Conservation (phyloP, 1,140 invertebrate genomes). For the Heliconius himera region DNA sequence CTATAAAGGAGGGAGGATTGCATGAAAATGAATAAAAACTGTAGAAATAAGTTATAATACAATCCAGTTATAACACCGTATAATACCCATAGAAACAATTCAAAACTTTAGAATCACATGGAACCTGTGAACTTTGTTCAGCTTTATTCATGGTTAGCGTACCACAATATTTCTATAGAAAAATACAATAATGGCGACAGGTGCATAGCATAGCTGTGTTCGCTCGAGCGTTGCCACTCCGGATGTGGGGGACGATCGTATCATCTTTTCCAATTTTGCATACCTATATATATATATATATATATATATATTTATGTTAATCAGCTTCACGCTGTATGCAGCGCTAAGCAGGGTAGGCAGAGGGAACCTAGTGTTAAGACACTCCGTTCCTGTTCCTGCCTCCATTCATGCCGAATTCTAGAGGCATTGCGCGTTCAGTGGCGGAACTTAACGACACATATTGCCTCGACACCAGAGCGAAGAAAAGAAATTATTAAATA, state of each 20-base stretch:
- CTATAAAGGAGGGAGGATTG: too few species aligned
- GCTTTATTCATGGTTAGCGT: conserved; percentile 30
- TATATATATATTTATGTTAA: neutral
- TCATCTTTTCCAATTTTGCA: conserved; percentile 21
- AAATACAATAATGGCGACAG: conserved; percentile 60
- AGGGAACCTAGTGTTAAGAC: too few species aligned
- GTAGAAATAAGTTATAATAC: neutral
- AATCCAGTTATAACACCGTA: neutral
- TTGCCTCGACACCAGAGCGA: too few species aligned
- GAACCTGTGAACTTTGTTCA: conserved; percentile 32
- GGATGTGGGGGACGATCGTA: conserved; percentile 68
- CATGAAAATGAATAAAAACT: too few species aligned
- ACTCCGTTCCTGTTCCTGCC: too few species aligned
- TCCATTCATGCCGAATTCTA: too few species aligned
- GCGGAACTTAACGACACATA: too few species aligned
- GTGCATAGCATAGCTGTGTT: conserved; percentile 64
- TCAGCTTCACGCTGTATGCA: too few species aligned
- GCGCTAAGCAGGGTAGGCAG: too few species aligned
- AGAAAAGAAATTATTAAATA: too few species aligned
- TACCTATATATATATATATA: neutral
- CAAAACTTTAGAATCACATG: conserved; percentile 1
- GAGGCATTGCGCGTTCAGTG: too few species aligned
- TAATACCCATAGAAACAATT: too few species aligned
- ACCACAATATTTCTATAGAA: conserved; percentile 43
- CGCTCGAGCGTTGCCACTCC: conserved; percentile 57